phyloP scores from a whole-genome alignment of 2,888 invertebrate genomes.

The Yponomeuta sedellus region DNA sequence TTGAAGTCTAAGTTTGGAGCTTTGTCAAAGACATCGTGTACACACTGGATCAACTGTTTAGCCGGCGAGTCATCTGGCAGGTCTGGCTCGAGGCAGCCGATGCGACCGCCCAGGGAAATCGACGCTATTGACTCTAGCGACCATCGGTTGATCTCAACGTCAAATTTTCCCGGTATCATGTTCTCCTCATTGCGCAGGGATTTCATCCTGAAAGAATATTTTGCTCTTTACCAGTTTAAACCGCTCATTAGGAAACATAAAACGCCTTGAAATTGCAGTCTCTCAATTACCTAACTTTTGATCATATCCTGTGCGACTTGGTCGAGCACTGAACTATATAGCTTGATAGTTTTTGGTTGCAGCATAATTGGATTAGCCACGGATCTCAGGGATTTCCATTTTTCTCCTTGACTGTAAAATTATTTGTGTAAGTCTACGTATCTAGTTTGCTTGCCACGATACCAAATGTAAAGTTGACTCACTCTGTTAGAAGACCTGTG shows the following conservation, averaged over 20 bases:
- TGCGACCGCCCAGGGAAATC: slow-evolving; percentile 52
- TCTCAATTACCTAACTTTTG: slow-evolving; percentile 48
- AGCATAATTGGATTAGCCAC: slow-evolving; percentile 83
- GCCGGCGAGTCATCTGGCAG: slow-evolving; percentile 49
- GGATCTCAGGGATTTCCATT: slow-evolving; percentile 81
- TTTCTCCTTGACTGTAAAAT: slow-evolving; percentile 79
- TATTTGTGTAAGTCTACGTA: background rate
- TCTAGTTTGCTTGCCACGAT: background rate
- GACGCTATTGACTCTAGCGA: slow-evolving; percentile 74
- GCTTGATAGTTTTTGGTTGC: slow-evolving; percentile 78
- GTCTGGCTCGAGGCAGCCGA: slow-evolving; percentile 49
- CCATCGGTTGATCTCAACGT: slow-evolving; percentile 78
- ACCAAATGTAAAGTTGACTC: background rate
- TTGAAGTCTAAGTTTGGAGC: slow-evolving; percentile 45
- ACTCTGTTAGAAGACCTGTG: slow-evolving; percentile 20
- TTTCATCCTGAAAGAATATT: slow-evolving; percentile 60
- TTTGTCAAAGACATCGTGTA: slow-evolving; percentile 41
- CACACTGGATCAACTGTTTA: slow-evolving; percentile 42
- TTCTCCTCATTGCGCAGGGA: slow-evolving; percentile 64
- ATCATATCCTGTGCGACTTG: slow-evolving; percentile 78
- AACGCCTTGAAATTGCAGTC: background rate
- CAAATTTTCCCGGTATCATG: slow-evolving; percentile 74
- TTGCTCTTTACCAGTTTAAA: background rate
- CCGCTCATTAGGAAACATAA: no score
- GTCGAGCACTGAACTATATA: slow-evolving; percentile 78